Evolutionary conservation across 2,797 vertebrate species (phyloP).

Genomic region (Sarcophilus harrisii): DNA sequence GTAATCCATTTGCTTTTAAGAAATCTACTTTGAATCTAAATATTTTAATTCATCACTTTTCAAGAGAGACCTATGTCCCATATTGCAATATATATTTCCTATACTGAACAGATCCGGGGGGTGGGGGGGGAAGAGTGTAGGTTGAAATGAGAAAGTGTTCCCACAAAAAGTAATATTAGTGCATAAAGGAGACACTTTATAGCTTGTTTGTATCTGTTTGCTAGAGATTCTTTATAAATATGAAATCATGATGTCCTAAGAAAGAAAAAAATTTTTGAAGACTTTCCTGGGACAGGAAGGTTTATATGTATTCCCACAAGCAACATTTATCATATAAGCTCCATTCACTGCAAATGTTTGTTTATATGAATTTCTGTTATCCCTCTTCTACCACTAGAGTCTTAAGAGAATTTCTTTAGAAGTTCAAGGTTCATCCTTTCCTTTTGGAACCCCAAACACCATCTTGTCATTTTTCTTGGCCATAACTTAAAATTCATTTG

Average conservation of each 20-base stretch:
- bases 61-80: background rate
- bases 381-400: constrained; percentile 6
- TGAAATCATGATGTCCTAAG: background rate
- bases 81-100: background rate
- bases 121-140: background rate
- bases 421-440: background rate
- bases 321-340: constrained; percentile 58
- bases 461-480: background rate
- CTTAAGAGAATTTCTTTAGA: background rate
- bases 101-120: background rate
- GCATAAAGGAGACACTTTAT: background rate
- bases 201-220: background rate
- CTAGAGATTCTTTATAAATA: background rate
- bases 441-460: background rate
- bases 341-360: constrained; percentile 32
- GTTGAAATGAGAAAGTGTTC: background rate
- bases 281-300: constrained; percentile 48
- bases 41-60: no score
- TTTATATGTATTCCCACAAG: constrained; percentile 61
- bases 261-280: background rate
- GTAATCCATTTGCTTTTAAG: background rate
- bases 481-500: background rate
- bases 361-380: constrained; percentile 43
- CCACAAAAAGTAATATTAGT: background rate
- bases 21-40: background rate